Evolutionary conservation across 1,140 invertebrate species (phyloP), one percentile per base, ranked within the genome.

Genomic region (Capitella teleta): DNA sequence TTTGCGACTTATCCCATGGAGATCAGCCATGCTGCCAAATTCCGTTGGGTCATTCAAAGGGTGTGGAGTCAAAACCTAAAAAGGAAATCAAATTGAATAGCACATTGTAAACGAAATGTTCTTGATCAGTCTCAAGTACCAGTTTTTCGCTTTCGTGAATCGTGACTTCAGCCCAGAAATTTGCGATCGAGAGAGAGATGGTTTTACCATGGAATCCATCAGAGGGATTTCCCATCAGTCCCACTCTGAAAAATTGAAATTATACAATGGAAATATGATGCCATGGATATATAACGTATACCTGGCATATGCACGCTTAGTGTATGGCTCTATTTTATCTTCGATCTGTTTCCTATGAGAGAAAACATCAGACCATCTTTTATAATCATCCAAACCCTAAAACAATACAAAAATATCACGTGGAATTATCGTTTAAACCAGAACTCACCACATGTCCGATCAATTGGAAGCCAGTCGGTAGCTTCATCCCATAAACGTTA

Each of bases 141-240:
- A 66, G 36, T 4, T 47, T 57, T 5, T 53, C 26, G 43, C 61
- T 64, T 52, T 62, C 61, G 44, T 24, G 30, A 28, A 66, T 66
- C 26, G 61, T 66, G 12, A 61, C 61, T 48, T 64, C 62, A 18
- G 63, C 63, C 64, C 64, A 66, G 50, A 66, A 66, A 47, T 66
- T 66, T 23, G 49, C 28, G 26, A 66, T 61, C 12, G 63, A 58
- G 2, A 66, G 37, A 6, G 64, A 56, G 44, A 66, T 66, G 5
- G 64, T 66, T 46, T 66, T 66, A 30, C 64, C 64, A 51, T 55
- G 48, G 45, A 62, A 66, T 5, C 64, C 64, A 54, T 66, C 64
- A 14, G 64, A 66, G 8, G 64, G 64, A 45, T 66, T 66, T 4
- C 64, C 64, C 53, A 66, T 62, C 28, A 66, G 44, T 16, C 61